Conservation (phyloP, 2,888 invertebrate species). For the Arge pagana region DNA sequence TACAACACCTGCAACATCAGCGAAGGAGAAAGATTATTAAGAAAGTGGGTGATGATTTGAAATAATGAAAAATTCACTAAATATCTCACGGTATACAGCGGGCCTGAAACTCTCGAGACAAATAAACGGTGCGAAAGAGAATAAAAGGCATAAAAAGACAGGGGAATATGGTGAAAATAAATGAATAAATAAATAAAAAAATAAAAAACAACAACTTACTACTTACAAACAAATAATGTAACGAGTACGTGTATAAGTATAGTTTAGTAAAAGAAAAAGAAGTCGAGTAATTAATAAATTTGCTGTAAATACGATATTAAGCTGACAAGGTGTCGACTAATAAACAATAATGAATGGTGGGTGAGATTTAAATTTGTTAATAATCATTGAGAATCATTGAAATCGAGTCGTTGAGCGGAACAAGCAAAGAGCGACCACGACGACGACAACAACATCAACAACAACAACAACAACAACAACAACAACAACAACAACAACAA, state of each 20-base stretch:
- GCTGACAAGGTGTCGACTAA: slow-evolving; percentile 1
- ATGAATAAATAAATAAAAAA: background rate
- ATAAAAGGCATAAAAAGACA: background rate
- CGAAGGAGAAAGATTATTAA: too few relatives aligned
- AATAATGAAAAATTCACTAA: too few relatives aligned
- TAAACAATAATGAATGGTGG: background rate
- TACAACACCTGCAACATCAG: too few relatives aligned
- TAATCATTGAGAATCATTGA: too few relatives aligned
- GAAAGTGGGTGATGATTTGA: too few relatives aligned
- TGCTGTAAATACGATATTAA: slow-evolving; percentile 20
- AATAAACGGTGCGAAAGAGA: slow-evolving; percentile 10
- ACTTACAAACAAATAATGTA: slow-evolving; percentile 6
- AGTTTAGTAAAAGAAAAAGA: slow-evolving; percentile 2
- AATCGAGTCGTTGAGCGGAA: too few relatives aligned
- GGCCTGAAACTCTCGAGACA: slow-evolving; percentile 30
- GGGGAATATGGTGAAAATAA: background rate
- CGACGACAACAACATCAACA: too few relatives aligned
- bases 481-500: too few relatives aligned
- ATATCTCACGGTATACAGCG: slow-evolving; percentile 37
- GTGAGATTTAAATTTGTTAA: too few relatives aligned
- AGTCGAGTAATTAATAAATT: background rate
- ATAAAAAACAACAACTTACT: slow-evolving; percentile 4
- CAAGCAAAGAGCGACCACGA: too few relatives aligned
- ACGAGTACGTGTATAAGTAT: slow-evolving; percentile 18
- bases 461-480: too few relatives aligned